Evolutionary conservation across 1,140 invertebrate species (phyloP).

Genomic region (Mizuhopecten yessoensis): DNA sequence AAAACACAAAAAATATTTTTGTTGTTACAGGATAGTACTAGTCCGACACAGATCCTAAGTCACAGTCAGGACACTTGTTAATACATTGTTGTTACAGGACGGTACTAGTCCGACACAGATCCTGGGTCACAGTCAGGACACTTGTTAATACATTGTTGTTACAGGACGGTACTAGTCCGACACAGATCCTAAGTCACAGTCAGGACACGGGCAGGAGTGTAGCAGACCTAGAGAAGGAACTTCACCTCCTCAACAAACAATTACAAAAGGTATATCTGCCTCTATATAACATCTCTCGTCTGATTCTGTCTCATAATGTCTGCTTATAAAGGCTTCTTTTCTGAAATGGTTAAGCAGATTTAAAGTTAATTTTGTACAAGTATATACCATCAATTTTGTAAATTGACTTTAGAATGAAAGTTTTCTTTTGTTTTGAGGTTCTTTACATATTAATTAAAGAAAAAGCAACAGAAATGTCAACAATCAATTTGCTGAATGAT

Average conservation of each 20-base stretch:
- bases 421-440: no score
- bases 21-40: conserved; percentile 64
- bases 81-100: conserved; percentile 59
- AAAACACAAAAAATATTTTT: no score
- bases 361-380: no score
- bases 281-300: no score
- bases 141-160: conserved; percentile 43
- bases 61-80: conserved; percentile 65
- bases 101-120: conserved; percentile 67
- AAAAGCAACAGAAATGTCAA: no score
- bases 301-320: no score
- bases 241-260: conserved; percentile 52
- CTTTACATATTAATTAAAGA: no score
- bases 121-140: conserved; percentile 63
- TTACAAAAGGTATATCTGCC: conserved; percentile 62
- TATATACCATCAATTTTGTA: no score
- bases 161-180: conserved; percentile 66
- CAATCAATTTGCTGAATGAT: no score
- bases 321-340: no score
- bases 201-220: conserved; percentile 64
- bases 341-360: no score
- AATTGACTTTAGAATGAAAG: no score
- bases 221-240: conserved; percentile 58
- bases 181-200: conserved; percentile 64
- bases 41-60: conserved; percentile 63